phyloP scores from a whole-genome alignment of 2,113 vertebrate species.

The Hippocampus guttulatus region DNA sequence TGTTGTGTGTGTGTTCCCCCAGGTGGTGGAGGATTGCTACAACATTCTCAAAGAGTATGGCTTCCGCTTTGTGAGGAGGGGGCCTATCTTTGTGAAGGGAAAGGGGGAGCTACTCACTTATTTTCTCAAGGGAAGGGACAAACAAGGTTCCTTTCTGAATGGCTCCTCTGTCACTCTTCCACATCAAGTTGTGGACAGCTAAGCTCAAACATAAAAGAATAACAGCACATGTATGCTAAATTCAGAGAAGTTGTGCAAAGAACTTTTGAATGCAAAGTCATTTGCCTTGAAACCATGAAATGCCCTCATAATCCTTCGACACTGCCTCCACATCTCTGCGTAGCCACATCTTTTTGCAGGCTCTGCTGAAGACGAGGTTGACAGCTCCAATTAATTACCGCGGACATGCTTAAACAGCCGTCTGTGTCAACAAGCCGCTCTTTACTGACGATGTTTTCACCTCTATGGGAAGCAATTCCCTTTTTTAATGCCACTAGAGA shows the following conservation, averaged over 20 bases:
- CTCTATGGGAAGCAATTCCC: not conserved
- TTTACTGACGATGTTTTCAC: conserved; percentile 6
- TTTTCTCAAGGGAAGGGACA: conserved; percentile 90
- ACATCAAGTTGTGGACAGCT: conserved; percentile 92
- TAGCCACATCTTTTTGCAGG: not conserved
- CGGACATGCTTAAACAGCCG: conserved; percentile 1
- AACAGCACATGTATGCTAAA: conserved; percentile 1
- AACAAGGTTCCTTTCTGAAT: conserved; percentile 82
- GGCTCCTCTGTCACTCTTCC: conserved; percentile 85
- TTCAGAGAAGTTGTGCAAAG: conserved; percentile 7
- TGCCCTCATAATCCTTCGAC: not conserved
- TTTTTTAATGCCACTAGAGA: not conserved
- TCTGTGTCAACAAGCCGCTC: conserved; percentile 11
- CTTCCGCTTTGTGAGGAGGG: conserved; percentile 89
- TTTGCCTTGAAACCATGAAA: conserved; percentile 13
- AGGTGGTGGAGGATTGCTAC: conserved; percentile 96
- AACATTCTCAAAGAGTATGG: conserved; percentile 86
- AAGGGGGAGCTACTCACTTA: conserved; percentile 94
- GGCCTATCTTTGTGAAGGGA: conserved; percentile 90
- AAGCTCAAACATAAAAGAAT: conserved; percentile 40
- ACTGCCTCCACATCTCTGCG: not conserved
- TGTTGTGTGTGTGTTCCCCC: conserved; percentile 25
- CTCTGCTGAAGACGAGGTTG: conserved; percentile 8
- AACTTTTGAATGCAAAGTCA: conserved; percentile 5
- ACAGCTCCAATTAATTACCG: conserved; percentile 1